Conservation (phyloP, 2,888 invertebrate species). For the Bombylius discolor region DNA sequence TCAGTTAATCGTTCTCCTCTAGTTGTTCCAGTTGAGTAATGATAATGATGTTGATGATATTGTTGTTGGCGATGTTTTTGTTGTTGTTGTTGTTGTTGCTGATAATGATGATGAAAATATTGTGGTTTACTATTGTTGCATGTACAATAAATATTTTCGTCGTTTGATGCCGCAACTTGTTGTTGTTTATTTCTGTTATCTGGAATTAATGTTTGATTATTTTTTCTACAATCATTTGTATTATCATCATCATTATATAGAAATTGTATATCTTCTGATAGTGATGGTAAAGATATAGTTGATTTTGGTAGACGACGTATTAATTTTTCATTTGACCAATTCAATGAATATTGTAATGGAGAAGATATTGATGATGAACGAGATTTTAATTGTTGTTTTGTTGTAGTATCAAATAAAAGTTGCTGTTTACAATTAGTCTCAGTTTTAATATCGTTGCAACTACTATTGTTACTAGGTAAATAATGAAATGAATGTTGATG, state of each 20-base stretch:
- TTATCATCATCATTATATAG: background rate
- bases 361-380: slow-evolving; percentile 1
- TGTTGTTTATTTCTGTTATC: background rate
- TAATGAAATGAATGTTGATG: background rate
- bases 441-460: background rate
- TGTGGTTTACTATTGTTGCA: background rate
- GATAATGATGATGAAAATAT: background rate
- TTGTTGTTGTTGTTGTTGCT: background rate
- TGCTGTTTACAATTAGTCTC: background rate
- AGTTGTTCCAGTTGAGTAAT: slow-evolving; percentile 1
- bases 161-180: background rate
- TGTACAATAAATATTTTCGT: background rate
- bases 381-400: background rate
- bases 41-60: background rate
- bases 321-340: slow-evolving; percentile 3
- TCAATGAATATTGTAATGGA: slow-evolving; percentile 1
- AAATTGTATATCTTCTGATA: slow-evolving; percentile 2
- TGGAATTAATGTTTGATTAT: background rate
- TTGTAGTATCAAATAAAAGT: background rate
- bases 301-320: slow-evolving; percentile 2
- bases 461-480: background rate
- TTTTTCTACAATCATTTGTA: no score
- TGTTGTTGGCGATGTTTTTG: background rate
- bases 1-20: slow-evolving; percentile 1
- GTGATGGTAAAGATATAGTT: slow-evolving; percentile 3